phyloP scores from a whole-genome alignment of 2,888 invertebrate genomes.

The Lymantria monacha region DNA sequence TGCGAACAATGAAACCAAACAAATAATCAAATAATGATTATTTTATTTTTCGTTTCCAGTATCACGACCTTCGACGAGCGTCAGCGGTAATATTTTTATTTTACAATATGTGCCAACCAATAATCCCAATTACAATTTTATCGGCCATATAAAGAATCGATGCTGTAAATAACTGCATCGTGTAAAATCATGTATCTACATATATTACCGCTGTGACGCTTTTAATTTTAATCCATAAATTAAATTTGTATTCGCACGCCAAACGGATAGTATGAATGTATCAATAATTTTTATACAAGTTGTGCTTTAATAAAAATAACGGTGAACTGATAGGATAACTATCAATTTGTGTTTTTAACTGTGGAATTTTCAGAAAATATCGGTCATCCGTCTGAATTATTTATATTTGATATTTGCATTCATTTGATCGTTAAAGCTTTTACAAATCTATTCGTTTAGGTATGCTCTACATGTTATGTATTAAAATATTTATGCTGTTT shows the following conservation, averaged over 20 bases:
- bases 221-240: constrained; percentile 40
- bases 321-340: constrained; percentile 5
- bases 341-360: constrained; percentile 3
- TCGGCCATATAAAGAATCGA: not conserved
- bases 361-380: not conserved
- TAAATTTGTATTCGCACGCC: constrained; percentile 35
- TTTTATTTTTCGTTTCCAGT: not conserved
- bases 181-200: constrained; percentile 21
- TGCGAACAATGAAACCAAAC: too few species aligned
- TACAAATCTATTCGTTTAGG: not conserved
- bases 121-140: not conserved
- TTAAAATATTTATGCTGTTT: too few species aligned
- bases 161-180: constrained; percentile 16
- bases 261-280: constrained; percentile 50
- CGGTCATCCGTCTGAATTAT: constrained; percentile 3
- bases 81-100: not conserved
- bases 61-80: not conserved
- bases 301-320: constrained; percentile 13
- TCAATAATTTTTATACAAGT: constrained; percentile 45
- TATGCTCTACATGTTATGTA: not conserved
- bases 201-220: constrained; percentile 17
- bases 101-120: not conserved
- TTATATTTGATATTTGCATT: not conserved
- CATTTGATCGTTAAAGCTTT: not conserved
- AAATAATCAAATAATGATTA: too few species aligned